Conservation (phyloP, 2,888 invertebrate genomes). For the Parthenolecanium corni region DNA sequence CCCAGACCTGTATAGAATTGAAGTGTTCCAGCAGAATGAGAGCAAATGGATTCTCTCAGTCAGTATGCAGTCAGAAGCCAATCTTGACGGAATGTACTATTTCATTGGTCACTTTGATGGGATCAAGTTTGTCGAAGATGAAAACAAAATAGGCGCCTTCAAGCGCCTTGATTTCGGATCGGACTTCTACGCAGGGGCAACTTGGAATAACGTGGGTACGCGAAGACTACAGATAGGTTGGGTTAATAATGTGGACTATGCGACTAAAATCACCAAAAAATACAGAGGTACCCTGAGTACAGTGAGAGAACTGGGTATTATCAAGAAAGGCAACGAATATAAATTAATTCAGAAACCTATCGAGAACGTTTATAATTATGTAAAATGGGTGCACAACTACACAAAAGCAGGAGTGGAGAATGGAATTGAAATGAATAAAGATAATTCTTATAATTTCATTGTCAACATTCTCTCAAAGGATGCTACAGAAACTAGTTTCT, state of each 20-base stretch:
- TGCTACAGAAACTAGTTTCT: not conserved
- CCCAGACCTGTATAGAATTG: slow-evolving; percentile 43
- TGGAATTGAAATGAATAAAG: not conserved
- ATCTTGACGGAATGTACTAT: slow-evolving; percentile 38
- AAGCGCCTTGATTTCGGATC: slow-evolving; percentile 14
- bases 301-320: not conserved
- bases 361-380: not conserved
- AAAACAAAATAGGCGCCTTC: not conserved
- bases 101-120: slow-evolving; percentile 42
- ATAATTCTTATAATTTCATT: not conserved
- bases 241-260: slow-evolving; percentile 20
- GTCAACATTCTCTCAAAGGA: not conserved
- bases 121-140: slow-evolving; percentile 31
- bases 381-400: not conserved
- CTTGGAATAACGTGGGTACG: slow-evolving; percentile 12
- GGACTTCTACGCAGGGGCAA: slow-evolving; percentile 20
- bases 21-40: slow-evolving; percentile 23
- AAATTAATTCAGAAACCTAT: not conserved
- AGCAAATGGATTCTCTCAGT: slow-evolving; percentile 39
- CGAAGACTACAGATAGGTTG: slow-evolving; percentile 13
- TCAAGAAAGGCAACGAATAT: not conserved
- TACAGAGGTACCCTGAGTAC: not conserved
- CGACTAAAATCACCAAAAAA: not conserved
- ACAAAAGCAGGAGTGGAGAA: not conserved
- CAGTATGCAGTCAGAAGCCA: slow-evolving; percentile 39